Conservation (phyloP, 2,888 invertebrate species). For the Esperia sulphurella region DNA sequence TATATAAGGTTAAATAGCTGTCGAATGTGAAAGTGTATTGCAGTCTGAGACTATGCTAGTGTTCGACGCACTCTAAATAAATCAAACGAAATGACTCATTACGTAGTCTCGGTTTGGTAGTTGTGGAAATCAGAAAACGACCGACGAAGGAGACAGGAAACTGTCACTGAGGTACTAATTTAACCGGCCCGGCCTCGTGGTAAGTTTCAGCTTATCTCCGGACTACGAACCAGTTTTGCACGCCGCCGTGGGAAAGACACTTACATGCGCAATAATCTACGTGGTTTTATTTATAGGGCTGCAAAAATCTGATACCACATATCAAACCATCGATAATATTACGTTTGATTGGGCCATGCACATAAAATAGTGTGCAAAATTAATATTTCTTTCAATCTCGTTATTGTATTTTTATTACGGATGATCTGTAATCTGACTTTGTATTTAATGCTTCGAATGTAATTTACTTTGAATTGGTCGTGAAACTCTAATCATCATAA, state of each 20-base stretch:
- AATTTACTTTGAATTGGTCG: slow-evolving; percentile 8
- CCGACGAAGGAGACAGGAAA: slow-evolving; percentile 58
- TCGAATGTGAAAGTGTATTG: no score
- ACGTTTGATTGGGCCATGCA: slow-evolving; percentile 12
- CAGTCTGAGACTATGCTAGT: no score
- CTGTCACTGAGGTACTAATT: slow-evolving; percentile 72
- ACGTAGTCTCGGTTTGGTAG: slow-evolving; percentile 19
- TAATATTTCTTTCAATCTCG: background rate
- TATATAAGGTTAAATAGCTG: no score
- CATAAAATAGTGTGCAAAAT: background rate
- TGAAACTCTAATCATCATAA: slow-evolving; percentile 12
- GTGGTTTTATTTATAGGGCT: slow-evolving; percentile 66
- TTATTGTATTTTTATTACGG: background rate
- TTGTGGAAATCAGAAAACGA: slow-evolving; percentile 39
- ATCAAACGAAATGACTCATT: slow-evolving; percentile 14
- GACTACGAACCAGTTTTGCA: slow-evolving; percentile 67
- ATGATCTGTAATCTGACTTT: background rate
- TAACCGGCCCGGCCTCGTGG: slow-evolving; percentile 58
- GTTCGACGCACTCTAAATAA: background rate
- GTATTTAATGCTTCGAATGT: background rate
- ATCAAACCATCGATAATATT: slow-evolving; percentile 19
- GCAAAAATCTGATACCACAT: slow-evolving; percentile 20
- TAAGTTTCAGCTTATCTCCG: slow-evolving; percentile 70
- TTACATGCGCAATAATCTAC: slow-evolving; percentile 65
- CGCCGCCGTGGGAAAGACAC: slow-evolving; percentile 70